Conservation (phyloP, 2,888 invertebrate genomes). For the Cosmia trapezina region DNA sequence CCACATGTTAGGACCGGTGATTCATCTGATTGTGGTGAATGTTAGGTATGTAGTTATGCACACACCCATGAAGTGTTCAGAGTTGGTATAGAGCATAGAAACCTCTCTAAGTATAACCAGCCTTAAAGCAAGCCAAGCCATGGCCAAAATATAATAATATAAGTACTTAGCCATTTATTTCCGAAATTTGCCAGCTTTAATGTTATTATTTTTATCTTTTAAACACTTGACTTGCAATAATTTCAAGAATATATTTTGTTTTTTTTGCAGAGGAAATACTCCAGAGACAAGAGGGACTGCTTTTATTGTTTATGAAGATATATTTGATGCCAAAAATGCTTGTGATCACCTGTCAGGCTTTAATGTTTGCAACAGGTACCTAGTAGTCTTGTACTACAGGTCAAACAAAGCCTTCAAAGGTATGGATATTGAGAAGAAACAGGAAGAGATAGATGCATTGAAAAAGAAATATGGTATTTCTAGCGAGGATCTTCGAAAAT, state of each 20-base stretch:
- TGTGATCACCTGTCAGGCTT: slow-evolving; percentile 99
- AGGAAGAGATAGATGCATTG: slow-evolving; percentile 98
- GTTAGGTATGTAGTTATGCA: background rate
- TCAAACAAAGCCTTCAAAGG: slow-evolving; percentile 98
- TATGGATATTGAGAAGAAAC: slow-evolving; percentile 98
- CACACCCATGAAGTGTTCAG: too few relatives aligned
- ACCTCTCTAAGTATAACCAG: background rate
- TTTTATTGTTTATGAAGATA: slow-evolving; percentile 99
- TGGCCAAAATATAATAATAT: background rate
- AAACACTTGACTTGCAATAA: background rate
- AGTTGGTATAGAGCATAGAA: too few relatives aligned
- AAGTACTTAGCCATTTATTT: background rate
- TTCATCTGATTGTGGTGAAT: background rate
- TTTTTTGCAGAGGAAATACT: slow-evolving; percentile 96
- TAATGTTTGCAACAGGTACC: slow-evolving; percentile 99
- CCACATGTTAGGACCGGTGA: background rate
- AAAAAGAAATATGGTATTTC: slow-evolving; percentile 98
- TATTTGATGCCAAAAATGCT: slow-evolving; percentile 99
- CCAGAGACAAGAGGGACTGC: slow-evolving; percentile 99
- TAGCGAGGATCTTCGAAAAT: slow-evolving; percentile 88
- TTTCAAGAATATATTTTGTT: background rate
- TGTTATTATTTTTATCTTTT: background rate
- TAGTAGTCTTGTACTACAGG: slow-evolving; percentile 99
- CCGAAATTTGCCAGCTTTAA: background rate
- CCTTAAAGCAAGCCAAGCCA: background rate